Evolutionary conservation across 1,140 invertebrate species (phyloP).

Genomic region (Tetramorium alpestre): DNA sequence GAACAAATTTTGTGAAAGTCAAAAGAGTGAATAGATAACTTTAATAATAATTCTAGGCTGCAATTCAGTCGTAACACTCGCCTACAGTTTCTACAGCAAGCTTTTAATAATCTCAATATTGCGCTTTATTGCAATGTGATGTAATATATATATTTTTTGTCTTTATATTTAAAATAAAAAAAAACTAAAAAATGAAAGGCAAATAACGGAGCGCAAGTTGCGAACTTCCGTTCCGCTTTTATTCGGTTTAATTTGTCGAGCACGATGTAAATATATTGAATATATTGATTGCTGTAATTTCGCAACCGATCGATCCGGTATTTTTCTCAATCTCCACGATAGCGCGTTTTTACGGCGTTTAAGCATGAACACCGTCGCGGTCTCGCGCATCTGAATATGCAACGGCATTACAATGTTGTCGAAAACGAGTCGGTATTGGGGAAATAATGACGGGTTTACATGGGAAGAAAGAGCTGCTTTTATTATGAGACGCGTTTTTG

Average conservation of each 20-base stretch:
- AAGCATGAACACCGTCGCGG: slow-evolving; percentile 9
- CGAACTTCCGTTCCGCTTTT: background rate
- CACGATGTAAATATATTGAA: background rate
- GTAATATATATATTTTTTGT: background rate
- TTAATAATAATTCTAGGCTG: too few relatives aligned
- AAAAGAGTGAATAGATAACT: background rate
- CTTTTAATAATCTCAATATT: background rate
- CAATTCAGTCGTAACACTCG: too few relatives aligned
- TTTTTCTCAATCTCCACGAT: slow-evolving; percentile 1
- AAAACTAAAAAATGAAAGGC: background rate
- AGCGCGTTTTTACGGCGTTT: slow-evolving; percentile 38
- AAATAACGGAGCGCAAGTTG: background rate
- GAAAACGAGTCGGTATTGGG: slow-evolving; percentile 16
- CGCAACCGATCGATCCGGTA: background rate
- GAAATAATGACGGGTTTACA: slow-evolving; percentile 39
- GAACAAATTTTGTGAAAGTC: background rate
- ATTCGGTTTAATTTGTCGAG: background rate
- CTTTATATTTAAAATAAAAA: too few relatives aligned
- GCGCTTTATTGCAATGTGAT: too few relatives aligned
- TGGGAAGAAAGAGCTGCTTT: slow-evolving; percentile 40
- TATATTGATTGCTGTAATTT: slow-evolving; percentile 7
- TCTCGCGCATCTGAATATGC: slow-evolving; percentile 30
- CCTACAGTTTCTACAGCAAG: background rate
- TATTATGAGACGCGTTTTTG: slow-evolving; percentile 30
- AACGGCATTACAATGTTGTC: slow-evolving; percentile 5